Conservation (phyloP, 2,797 vertebrate genomes). For the Acrossocheilus fasciatus region DNA sequence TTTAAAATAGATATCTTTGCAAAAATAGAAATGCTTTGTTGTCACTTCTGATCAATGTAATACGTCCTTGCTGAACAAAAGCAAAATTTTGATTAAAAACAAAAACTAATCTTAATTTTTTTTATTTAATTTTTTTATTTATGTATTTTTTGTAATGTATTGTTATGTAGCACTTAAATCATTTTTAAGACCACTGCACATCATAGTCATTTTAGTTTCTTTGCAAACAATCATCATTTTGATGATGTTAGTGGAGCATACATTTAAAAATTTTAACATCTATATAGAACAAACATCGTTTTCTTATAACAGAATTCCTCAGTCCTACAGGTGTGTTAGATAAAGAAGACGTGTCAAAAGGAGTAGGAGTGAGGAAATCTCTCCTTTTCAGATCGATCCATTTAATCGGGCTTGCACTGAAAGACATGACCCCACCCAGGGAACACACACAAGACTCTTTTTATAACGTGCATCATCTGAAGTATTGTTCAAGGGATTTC, state of each 20-base stretch:
- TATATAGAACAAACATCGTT: neutral
- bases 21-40: no score
- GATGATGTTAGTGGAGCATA: neutral
- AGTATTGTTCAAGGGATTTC: conserved; percentile 36
- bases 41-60: neutral
- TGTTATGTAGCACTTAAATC: neutral
- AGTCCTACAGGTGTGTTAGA: neutral
- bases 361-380: neutral
- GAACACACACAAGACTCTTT: conserved; percentile 4
- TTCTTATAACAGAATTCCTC: neutral
- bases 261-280: neutral
- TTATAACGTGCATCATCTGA: conserved; percentile 28
- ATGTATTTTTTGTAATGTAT: no score
- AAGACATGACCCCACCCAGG: conserved; percentile 22
- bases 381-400: neutral
- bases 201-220: neutral
- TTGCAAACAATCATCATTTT: neutral
- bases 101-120: neutral
- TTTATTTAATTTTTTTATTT: neutral
- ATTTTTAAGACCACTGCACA: neutral
- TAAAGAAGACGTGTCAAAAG: neutral
- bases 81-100: no score
- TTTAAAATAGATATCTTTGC: neutral
- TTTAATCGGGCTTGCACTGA: conserved; percentile 8
- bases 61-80: neutral